phyloP scores from a whole-genome alignment of 2,888 invertebrate genomes.

The Chrysolina americana region DNA sequence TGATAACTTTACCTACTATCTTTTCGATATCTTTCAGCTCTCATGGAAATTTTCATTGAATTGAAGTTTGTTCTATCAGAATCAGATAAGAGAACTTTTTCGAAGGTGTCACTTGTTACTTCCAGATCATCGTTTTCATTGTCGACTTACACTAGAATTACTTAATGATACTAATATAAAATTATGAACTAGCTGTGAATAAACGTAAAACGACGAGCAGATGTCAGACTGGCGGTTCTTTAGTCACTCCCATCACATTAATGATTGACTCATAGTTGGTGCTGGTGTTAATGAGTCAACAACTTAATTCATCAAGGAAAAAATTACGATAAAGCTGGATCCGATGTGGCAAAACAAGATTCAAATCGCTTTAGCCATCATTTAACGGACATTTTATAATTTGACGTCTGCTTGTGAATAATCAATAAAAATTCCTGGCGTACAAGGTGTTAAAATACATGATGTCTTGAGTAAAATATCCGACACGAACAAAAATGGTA shows the following conservation, averaged over 20 bases:
- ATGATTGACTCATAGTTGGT: neutral
- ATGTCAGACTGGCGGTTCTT: neutral
- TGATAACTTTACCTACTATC: no score
- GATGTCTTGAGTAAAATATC: neutral
- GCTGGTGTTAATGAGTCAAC: slow-evolving; percentile 16
- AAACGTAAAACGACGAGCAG: neutral
- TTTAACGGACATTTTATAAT: slow-evolving; percentile 14
- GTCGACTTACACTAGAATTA: no score
- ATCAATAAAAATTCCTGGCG: slow-evolving; percentile 10
- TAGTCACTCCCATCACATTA: neutral
- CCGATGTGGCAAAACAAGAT: slow-evolving; percentile 11
- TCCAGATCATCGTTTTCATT: no score
- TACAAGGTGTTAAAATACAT: slow-evolving; percentile 4
- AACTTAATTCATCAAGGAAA: slow-evolving; percentile 12
- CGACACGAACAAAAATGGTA: neutral
- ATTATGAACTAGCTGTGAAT: no score
- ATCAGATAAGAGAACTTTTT: no score
- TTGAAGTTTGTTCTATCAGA: no score
- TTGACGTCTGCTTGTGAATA: neutral
- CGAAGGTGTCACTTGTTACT: no score
- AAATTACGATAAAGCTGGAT: slow-evolving; percentile 13
- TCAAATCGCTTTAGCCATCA: slow-evolving; percentile 1
- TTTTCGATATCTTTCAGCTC: no score
- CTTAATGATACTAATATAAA: no score
- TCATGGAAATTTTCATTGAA: no score